Evolutionary conservation across 2,888 invertebrate genomes (phyloP).

Genomic region (Drepana falcataria): DNA sequence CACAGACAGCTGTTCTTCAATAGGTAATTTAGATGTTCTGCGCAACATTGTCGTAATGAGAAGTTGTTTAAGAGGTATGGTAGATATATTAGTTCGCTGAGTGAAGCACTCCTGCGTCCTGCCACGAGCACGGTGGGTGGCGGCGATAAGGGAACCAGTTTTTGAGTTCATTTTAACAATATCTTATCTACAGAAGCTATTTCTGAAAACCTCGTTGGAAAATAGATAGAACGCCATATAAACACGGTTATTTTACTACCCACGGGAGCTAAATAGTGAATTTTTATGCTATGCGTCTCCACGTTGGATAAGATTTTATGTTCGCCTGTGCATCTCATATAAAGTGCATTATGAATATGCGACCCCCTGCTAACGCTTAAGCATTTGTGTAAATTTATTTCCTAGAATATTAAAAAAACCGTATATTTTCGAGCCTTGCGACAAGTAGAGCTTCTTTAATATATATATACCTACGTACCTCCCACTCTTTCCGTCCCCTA

Average conservation of each 20-base stretch:
- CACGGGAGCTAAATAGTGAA: neutral
- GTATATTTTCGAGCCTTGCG: too few relatives aligned
- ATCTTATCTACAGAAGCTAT: slow-evolving; percentile 5
- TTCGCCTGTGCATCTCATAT: neutral
- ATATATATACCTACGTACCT: too few relatives aligned
- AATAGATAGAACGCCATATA: neutral
- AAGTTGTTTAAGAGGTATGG: slow-evolving; percentile 32
- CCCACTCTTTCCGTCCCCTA: too few relatives aligned
- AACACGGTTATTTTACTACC: neutral
- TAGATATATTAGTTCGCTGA: slow-evolving; percentile 43
- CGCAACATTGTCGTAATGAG: slow-evolving; percentile 75
- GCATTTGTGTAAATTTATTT: neutral
- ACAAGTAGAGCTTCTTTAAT: too few relatives aligned
- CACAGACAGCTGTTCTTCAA: slow-evolving; percentile 58
- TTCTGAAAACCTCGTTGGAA: neutral
- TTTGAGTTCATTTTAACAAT: slow-evolving; percentile 10
- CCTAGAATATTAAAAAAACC: too few relatives aligned
- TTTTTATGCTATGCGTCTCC: slow-evolving; percentile 1
- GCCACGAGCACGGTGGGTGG: slow-evolving; percentile 23
- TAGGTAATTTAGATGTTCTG: slow-evolving; percentile 75
- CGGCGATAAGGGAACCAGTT: slow-evolving; percentile 15
- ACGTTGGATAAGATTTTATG: slow-evolving; percentile 1
- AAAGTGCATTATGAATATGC: neutral
- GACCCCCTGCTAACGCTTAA: neutral
- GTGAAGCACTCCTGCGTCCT: slow-evolving; percentile 25